Evolutionary conservation across 1,140 invertebrate genomes (phyloP), one percentile per base, ranked within the genome.

Genomic region (Phocides pigmalion): DNA sequence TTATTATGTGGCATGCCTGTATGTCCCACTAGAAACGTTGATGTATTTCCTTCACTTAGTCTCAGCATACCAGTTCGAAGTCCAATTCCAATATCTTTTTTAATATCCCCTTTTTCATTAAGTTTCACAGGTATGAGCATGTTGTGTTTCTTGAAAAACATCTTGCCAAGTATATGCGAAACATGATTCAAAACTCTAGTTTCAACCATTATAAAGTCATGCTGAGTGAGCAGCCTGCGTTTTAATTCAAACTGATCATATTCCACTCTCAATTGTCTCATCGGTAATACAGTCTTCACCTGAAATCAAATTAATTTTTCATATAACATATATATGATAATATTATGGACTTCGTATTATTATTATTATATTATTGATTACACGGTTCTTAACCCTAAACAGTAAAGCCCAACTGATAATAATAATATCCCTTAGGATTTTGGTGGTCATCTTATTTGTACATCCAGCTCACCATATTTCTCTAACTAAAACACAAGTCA

Each of bases 231-330:
- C 0, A 95, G 81, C 68, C 94, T 93, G 16, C 92, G 85, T 76
- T 93, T 94, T 74, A 94, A 77, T 84, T 95, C 95, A 87, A 89
- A 95, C 32, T 94, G 94, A 70, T 93, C 93, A 83, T 94, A 95
- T 81, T 95, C 94, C 1, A 93, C 93, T 80, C 92, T 92, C 1
- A 95, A 70, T 74, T 94, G 93, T 72, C 93, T 92, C 46, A 95
- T 87, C 14, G 94, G 94, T 68, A 95, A 49, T 16, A 90, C 64
- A 19, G 88, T 90, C 75, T 89, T 90, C 0, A 90, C 76, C 88
- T 90, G 63, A 51, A 82, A 80, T 8, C 53, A 46, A 44, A 62
- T 22, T n/a, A n/a, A n/a, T n/a, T n/a, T n/a, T n/a, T n/a, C n/a
- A n/a, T n/a, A n/a, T n/a, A n/a, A n/a, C n/a, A n/a, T n/a, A n/a